phyloP scores from a whole-genome alignment of 2,113 vertebrate species.

The Rhynchomys soricoides region DNA sequence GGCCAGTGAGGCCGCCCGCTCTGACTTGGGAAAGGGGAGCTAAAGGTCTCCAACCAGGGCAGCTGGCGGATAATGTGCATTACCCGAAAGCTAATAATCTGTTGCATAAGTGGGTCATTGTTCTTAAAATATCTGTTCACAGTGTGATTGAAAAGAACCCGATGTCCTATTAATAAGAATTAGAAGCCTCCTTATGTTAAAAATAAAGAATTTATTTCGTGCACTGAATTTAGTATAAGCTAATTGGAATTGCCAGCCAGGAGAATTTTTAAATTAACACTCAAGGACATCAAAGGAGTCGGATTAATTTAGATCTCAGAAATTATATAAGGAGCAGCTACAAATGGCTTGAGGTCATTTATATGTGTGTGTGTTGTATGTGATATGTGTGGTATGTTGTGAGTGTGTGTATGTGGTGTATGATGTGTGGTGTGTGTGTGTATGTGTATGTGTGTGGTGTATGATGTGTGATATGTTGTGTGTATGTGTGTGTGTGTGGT shows the following conservation, averaged over 20 bases:
- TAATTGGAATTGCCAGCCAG: conserved; percentile 14
- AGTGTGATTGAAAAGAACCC: conserved; percentile 10
- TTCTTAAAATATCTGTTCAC: conserved; percentile 58
- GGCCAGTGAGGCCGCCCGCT: neutral
- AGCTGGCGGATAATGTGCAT: neutral
- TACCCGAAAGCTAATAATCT: neutral
- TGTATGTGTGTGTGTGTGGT: neutral
- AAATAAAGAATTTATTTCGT: conserved; percentile 36
- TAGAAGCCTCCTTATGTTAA: conserved; percentile 37
- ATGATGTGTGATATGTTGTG: too few species aligned
- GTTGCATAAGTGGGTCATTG: conserved; percentile 3
- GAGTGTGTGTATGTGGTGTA: neutral
- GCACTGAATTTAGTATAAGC: conserved; percentile 11
- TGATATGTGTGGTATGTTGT: neutral
- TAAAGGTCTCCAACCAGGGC: neutral
- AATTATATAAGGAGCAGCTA: conserved; percentile 10
- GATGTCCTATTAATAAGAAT: conserved; percentile 51
- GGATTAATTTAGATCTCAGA: conserved; percentile 20
- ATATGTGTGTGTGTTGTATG: neutral
- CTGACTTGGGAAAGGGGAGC: neutral
- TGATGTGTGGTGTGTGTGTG: neutral
- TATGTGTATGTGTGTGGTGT: too few species aligned
- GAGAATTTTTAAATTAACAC: conserved; percentile 37
- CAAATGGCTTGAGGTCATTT: neutral
- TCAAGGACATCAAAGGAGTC: conserved; percentile 21